Base-by-base conservation (phyloP, 2,113 vertebrate genomes). In the Atrichornis clamosus region DNA sequence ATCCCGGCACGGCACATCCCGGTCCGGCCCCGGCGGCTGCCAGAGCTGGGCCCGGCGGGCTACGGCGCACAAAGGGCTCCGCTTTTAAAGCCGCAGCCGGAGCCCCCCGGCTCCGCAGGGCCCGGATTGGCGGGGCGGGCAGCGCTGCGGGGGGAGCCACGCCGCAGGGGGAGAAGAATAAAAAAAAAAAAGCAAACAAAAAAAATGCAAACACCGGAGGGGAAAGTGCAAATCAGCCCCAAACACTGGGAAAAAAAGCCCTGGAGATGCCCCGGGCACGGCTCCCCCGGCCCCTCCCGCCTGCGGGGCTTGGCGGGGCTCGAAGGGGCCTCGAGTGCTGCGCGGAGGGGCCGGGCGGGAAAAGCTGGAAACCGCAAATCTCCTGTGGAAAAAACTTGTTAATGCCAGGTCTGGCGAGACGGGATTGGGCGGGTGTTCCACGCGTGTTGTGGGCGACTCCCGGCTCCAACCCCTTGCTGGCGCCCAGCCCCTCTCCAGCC, bases 51-150 rank as follows among this genome's bases (percentile, higher is more conserved):
- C 78, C 64, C 23, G 3, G 15, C 23, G 7, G 50, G 84, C 55
- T 88, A 3, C 23, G 2, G 42, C 7, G 70, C 91, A 96, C 94
- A 92, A 96, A 95, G 83, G 65, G 60, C 91, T 90, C 78, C 42
- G 86, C 79, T 94, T 94, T 94, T 88, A 94, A 90, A 94, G 93
- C 15, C 74, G 42, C 78, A 62, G 78, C 79, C 78, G 78, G 60
- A 69, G 53, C 83, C 93, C 93, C 95, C 93, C 91, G 64, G 35
- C 74, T 91, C 85, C 78, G 91, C 78, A 68, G 78, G 42, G 91
- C 91, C 74, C 89, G 93, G 93, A 96, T 93, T 96, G 95, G 91
- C 64, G 46, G 89, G 74, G 78, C 83, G 49, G 91, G 81, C 88
- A 79, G 90, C 67, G 28, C 87, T 26, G 75, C 44, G 26, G 59